Conservation (phyloP, 1,140 invertebrate species). For the Ostrea denselamellosa region DNA sequence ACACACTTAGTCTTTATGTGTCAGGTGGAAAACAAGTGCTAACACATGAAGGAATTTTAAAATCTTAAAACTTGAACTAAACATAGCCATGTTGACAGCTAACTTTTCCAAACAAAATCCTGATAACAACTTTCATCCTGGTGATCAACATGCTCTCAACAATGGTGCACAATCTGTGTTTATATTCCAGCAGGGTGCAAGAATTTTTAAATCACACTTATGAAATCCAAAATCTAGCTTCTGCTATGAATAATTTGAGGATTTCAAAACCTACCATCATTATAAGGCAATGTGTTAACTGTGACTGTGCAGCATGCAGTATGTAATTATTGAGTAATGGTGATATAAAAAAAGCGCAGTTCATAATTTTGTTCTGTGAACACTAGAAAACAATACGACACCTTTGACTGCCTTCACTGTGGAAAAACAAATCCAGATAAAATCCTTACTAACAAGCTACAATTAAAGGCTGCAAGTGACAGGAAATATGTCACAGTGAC, state of each 20-base stretch:
- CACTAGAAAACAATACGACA: background rate
- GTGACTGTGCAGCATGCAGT: background rate
- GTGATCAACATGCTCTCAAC: too few relatives aligned
- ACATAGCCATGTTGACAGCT: too few relatives aligned
- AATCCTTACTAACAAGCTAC: background rate
- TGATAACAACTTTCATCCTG: too few relatives aligned
- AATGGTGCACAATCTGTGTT: background rate
- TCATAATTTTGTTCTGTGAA: background rate
- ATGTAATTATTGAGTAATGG: background rate
- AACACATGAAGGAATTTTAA: too few relatives aligned
- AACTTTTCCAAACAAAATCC: too few relatives aligned
- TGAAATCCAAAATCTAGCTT: background rate
- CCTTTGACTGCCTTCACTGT: conserved; percentile 26
- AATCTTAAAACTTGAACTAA: too few relatives aligned
- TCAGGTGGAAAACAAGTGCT: too few relatives aligned
- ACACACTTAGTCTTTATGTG: too few relatives aligned
- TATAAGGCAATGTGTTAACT: too few relatives aligned
- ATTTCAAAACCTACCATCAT: too few relatives aligned
- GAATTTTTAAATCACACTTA: background rate
- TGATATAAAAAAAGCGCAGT: background rate
- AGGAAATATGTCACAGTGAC: background rate
- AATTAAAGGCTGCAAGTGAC: background rate
- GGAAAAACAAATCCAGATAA: background rate
- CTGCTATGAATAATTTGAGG: background rate
- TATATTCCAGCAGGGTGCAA: background rate